Conservation (phyloP, 2,888 invertebrate species). For the Cerastoderma edule region DNA sequence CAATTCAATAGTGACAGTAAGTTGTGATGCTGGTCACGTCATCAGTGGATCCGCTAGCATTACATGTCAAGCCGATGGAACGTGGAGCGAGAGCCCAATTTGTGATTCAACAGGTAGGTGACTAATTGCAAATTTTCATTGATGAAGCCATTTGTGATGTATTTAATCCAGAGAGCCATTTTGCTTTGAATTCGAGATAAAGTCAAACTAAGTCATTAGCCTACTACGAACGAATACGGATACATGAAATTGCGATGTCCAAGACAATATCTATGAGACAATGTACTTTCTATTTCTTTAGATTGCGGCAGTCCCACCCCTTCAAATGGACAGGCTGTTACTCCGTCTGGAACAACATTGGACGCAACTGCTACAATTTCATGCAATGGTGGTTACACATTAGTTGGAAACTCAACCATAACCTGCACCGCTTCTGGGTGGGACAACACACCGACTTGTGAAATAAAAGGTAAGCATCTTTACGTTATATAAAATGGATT, state of each 20-base stretch:
- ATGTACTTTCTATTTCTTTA: slow-evolving; percentile 23
- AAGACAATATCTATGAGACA: too few relatives aligned
- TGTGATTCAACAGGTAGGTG: slow-evolving; percentile 27
- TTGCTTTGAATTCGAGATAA: too few relatives aligned
- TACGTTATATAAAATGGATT: not conserved
- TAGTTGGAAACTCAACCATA: slow-evolving; percentile 21
- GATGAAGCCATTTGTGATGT: too few relatives aligned
- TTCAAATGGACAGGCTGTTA: slow-evolving; percentile 23
- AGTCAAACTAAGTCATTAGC: too few relatives aligned
- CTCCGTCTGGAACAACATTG: slow-evolving; percentile 25
- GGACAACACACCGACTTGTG: slow-evolving; percentile 21
- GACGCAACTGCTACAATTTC: slow-evolving; percentile 19
- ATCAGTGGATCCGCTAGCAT: slow-evolving; percentile 8
- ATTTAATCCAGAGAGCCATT: too few relatives aligned
- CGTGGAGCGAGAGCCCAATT: slow-evolving; percentile 23
- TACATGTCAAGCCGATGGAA: slow-evolving; percentile 24
- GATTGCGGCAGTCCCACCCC: slow-evolving; percentile 39
- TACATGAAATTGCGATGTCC: too few relatives aligned
- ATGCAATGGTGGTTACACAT: slow-evolving; percentile 34
- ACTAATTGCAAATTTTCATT: too few relatives aligned
- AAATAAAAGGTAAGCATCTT: slow-evolving; percentile 7
- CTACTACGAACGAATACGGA: too few relatives aligned
- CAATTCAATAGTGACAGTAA: slow-evolving; percentile 5
- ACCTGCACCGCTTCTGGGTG: slow-evolving; percentile 29
- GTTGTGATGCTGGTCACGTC: slow-evolving; percentile 18